Evolutionary conservation across 1,140 invertebrate species (phyloP).

Genomic region (Cydia fagiglandana): DNA sequence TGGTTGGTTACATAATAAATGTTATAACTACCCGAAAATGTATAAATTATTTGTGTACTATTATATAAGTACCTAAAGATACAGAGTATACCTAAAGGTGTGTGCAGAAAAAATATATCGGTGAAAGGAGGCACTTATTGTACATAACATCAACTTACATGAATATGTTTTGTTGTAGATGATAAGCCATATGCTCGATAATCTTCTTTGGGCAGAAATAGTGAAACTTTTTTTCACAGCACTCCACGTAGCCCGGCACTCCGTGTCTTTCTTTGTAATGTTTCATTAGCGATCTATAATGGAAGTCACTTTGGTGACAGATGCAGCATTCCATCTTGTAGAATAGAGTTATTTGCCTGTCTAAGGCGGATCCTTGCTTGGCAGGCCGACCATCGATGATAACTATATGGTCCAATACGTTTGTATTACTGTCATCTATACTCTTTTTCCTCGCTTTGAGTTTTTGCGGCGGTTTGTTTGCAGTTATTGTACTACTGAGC

Average conservation of each 20-base stretch:
- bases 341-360: constrained; percentile 70
- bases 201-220: constrained; percentile 75
- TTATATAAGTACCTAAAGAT: too few species aligned
- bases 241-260: constrained; percentile 70
- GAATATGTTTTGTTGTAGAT: constrained; percentile 71
- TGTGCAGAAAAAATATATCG: too few species aligned
- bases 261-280: constrained; percentile 74
- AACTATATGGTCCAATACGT: constrained; percentile 60
- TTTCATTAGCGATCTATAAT: constrained; percentile 70
- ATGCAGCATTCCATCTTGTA: constrained; percentile 76
- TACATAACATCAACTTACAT: constrained; percentile 52
- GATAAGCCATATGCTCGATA: constrained; percentile 74
- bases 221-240: constrained; percentile 73
- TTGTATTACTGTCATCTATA: constrained; percentile 38
- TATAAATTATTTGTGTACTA: too few species aligned
- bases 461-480: constrained; percentile 42
- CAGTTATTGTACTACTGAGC: constrained; percentile 45
- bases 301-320: constrained; percentile 65
- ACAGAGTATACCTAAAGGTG: too few species aligned
- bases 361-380: constrained; percentile 63
- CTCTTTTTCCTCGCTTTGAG: constrained; percentile 39
- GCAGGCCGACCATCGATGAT: constrained; percentile 68
- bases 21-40: too few species aligned
- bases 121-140: too few species aligned
- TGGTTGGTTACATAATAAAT: too few species aligned